These are phyloP conservation scores for Ceratotherium simum DNA, from an alignment of 2,113 vertebrate species.

Conservation along the genomic window DNA sequence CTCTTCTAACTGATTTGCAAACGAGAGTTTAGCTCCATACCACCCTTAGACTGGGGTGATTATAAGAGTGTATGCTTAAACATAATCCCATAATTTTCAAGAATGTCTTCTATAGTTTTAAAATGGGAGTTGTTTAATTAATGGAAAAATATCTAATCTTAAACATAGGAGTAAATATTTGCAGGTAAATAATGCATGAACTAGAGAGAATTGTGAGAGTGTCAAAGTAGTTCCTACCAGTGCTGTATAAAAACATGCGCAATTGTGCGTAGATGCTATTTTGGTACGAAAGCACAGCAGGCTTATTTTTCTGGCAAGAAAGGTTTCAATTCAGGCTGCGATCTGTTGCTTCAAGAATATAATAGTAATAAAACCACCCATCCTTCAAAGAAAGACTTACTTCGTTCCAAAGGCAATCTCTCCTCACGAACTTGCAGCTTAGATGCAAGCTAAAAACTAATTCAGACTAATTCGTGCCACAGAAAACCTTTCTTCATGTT, in stretches of 20 bases:
- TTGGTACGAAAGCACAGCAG: neutral
- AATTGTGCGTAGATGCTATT: neutral
- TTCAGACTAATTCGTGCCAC: slow-evolving; percentile 14
- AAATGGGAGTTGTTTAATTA: neutral
- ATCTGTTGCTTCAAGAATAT: neutral
- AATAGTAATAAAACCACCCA: neutral
- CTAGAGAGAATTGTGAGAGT: neutral
- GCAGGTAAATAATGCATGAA: neutral
- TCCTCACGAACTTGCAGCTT: neutral
- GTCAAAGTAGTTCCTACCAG: neutral
- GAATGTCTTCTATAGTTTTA: neutral
- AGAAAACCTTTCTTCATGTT: neutral
- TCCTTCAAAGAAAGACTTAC: neutral
- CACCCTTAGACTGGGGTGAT: neutral
- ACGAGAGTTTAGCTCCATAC: neutral
- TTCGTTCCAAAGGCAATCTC: neutral
- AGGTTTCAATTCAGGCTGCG: neutral
- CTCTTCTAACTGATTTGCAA: slow-evolving; percentile 44
- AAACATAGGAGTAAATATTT: neutral
- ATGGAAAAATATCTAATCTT: slow-evolving; percentile 25
- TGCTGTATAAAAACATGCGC: neutral
- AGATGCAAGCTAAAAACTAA: neutral
- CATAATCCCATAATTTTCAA: neutral
- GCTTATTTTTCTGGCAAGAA: neutral
- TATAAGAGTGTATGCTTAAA: neutral